Evolutionary conservation across 2,113 vertebrate genomes (phyloP).

Genomic region (Tachycineta bicolor): DNA sequence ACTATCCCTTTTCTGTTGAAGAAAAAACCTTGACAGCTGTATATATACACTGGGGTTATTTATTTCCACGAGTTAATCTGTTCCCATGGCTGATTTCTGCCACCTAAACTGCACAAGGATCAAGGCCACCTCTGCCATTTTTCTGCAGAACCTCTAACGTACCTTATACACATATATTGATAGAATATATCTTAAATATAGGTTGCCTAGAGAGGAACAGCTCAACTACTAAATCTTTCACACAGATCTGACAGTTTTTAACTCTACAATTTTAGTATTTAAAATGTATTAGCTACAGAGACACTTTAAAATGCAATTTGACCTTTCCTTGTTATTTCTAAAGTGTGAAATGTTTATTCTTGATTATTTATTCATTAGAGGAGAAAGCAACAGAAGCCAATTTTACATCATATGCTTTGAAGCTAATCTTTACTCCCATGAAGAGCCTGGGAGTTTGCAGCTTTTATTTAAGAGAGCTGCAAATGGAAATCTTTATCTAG

Average conservation of each 20-base stretch:
- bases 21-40: neutral
- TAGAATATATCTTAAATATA: neutral
- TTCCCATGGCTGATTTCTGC: neutral
- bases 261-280: neutral
- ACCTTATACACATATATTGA: neutral
- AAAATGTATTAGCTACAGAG: neutral
- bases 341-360: neutral
- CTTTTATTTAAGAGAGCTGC: neutral
- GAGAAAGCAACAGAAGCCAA: neutral
- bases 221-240: neutral
- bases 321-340: neutral
- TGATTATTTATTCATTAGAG: neutral
- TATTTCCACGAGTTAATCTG: neutral
- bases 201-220: neutral
- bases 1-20: neutral
- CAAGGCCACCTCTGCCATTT: neutral
- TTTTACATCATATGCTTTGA: neutral
- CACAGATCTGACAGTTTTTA: neutral
- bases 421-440: neutral
- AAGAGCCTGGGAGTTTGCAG: neutral
- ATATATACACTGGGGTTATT: neutral
- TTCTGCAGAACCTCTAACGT: neutral
- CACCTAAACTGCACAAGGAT: neutral
- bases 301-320: neutral
- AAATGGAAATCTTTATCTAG: slow-evolving; percentile 22